Evolutionary conservation across 2,888 invertebrate genomes (phyloP).

Genomic region (Cyclophora punctaria): DNA sequence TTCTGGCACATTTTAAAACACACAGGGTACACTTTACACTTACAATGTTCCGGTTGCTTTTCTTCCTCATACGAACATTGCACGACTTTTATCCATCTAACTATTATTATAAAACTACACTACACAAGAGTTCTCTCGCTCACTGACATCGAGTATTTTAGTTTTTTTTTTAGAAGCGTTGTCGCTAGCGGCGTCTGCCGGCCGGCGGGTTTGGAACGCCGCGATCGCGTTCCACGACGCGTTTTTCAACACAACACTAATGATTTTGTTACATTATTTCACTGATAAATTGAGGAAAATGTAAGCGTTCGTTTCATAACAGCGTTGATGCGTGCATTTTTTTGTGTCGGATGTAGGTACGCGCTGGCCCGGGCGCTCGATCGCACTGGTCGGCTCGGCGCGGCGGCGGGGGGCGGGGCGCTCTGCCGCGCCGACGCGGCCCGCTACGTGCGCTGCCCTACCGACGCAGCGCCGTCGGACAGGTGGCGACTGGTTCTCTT

Average conservation of each 20-base stretch:
- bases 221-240: conserved; percentile 65
- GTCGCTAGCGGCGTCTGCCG: conserved; percentile 77
- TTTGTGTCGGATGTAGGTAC: conserved; percentile 38
- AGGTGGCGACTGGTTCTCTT: conserved; percentile 46
- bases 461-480: conserved; percentile 40
- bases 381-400: conserved; percentile 55
- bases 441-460: conserved; percentile 25
- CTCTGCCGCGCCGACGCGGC: conserved; percentile 35
- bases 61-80: conserved; percentile 77
- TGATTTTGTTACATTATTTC: conserved; percentile 76
- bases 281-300: conserved; percentile 61
- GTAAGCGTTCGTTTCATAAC: conserved; percentile 54
- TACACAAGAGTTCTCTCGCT: conserved; percentile 62
- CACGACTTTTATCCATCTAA: conserved; percentile 71
- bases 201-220: conserved; percentile 77
- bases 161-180: conserved; percentile 57
- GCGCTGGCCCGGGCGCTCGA: conserved; percentile 65
- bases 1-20: conserved; percentile 61
- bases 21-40: conserved; percentile 59
- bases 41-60: conserved; percentile 72
- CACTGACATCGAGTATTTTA: conserved; percentile 63
- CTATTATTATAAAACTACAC: conserved; percentile 70
- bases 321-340: conserved; percentile 58
- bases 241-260: conserved; percentile 73
- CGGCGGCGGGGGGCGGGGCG: conserved; percentile 36